Conservation (phyloP, 2,797 vertebrate genomes). For the Bucorvus abyssinicus region DNA sequence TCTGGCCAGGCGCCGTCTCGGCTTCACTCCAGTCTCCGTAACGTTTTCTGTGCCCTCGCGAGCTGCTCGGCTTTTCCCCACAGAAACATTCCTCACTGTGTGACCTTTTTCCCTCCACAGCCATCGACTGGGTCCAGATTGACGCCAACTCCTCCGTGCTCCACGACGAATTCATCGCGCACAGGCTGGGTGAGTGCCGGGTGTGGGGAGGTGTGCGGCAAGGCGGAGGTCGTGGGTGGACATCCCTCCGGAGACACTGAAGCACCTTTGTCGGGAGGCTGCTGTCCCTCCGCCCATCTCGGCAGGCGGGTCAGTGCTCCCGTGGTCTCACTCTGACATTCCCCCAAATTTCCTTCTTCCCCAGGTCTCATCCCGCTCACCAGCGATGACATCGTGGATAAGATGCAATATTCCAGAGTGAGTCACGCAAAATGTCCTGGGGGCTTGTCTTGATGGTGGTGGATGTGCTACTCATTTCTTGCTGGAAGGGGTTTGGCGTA, state of each 20-base stretch:
- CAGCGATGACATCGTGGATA: conserved; percentile 97
- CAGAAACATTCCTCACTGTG: not conserved
- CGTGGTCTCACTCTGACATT: not conserved
- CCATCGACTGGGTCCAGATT: conserved; percentile 98
- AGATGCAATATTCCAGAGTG: conserved; percentile 96
- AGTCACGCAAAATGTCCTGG: not conserved
- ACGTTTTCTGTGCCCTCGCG: fast-evolving
- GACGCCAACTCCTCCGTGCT: conserved; percentile 97
- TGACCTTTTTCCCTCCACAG: conserved; percentile 67
- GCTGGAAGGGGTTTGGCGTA: not conserved
- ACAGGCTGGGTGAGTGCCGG: conserved; percentile 88
- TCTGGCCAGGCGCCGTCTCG: fast-evolving
- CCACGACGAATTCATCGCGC: conserved; percentile 96
- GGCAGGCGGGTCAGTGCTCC: not conserved
- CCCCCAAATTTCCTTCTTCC: not conserved
- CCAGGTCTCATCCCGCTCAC: conserved; percentile 94
- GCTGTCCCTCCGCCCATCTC: fast-evolving
- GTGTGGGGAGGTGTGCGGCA: fast-evolving
- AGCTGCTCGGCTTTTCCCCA: not conserved
- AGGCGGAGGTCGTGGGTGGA: fast-evolving
- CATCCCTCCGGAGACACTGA: not conserved
- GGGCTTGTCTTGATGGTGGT: not conserved
- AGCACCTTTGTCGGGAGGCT: not conserved
- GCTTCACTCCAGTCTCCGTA: fast-evolving
- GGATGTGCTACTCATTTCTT: not conserved